Evolutionary conservation across 37 sponge, comb jelly and placozoan genomes (phyloP), one percentile per base, ranked within the genome.

Genomic region (Amphimedon queenslandica): DNA sequence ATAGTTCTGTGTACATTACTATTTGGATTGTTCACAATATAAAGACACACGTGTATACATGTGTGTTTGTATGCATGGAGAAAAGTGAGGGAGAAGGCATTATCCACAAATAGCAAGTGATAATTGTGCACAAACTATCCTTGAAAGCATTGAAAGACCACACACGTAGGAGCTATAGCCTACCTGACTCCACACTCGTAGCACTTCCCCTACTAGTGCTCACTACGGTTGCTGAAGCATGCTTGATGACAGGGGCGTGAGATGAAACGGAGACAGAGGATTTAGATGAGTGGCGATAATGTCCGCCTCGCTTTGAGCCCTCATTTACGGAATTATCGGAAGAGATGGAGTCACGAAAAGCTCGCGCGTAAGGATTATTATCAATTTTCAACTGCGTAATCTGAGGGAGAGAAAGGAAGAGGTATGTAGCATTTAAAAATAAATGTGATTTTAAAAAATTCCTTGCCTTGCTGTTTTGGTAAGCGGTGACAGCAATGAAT

Each of bases 401-500:
- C 84, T 81, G 30, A 39, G n/a, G n/a, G n/a, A n/a, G n/a, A n/a
- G n/a, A 23, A 40, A 31, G 0, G 27, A 66, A 2, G 28, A 58
- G 23, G 6, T 35, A 35, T 64, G 24, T 4, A 32, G 37, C 63
- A 36, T 18, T n/a, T 58, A 41, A 21, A 39, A 58, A 29, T 35
- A 40, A 16, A 31, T 4, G 23, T 41, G 5, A 42, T 35, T 55
- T 20, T 13, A 33, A 28, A 25, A 28, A 64, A 1, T 0, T 64
- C 33, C 78, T 67, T 77, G 81, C 88, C 60, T 67, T 28, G 10
- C 65, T 77, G 51, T 83, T 92, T 40, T 92, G 92, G 63, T 92
- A 92, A 1, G 88, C 88, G 2, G 92, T 87, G 20, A 92, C 92
- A 41, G 92, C 92, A 40, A 92, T 79, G 64, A 92, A 92, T 25